These are phyloP conservation scores for Vulpes lagopus DNA, from an alignment of 2,113 vertebrate genomes.

Conservation along the genomic window DNA sequence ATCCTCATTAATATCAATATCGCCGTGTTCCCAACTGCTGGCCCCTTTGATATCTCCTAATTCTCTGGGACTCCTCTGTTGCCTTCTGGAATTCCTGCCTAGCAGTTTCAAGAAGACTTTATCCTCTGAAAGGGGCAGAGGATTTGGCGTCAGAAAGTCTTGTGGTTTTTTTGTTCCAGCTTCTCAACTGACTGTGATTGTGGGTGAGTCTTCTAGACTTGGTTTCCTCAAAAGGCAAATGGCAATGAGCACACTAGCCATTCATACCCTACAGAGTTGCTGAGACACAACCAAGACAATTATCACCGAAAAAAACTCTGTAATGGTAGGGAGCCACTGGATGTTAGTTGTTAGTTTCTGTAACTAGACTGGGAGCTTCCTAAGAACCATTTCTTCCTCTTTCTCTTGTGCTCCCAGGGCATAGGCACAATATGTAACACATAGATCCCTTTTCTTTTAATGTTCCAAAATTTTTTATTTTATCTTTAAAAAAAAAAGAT, in stretches of 20 bases:
- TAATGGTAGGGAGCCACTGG: not conserved
- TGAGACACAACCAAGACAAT: not conserved
- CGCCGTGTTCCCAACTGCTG: not conserved
- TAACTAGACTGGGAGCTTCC: not conserved
- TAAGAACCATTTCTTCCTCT: not conserved
- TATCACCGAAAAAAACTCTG: not conserved
- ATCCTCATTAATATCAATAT: not conserved
- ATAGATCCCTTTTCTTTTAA: not conserved
- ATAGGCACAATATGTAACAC: fast-evolving
- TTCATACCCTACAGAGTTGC: not conserved
- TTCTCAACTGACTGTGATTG: not conserved
- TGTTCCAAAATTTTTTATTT: too few relatives aligned
- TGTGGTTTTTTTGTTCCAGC: not conserved
- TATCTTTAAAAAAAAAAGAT: too few relatives aligned
- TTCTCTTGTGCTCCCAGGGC: too few relatives aligned
- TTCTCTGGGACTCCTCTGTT: not conserved
- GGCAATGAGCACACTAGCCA: not conserved
- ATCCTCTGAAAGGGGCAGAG: not conserved
- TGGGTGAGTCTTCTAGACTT: not conserved
- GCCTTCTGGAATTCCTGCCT: not conserved
- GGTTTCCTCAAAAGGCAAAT: not conserved
- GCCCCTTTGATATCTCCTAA: not conserved
- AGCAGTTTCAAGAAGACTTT: not conserved
- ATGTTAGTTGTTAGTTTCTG: not conserved
- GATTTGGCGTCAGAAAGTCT: not conserved